phyloP scores from a whole-genome alignment of 2,797 vertebrate genomes.

The Cygnus olor region DNA sequence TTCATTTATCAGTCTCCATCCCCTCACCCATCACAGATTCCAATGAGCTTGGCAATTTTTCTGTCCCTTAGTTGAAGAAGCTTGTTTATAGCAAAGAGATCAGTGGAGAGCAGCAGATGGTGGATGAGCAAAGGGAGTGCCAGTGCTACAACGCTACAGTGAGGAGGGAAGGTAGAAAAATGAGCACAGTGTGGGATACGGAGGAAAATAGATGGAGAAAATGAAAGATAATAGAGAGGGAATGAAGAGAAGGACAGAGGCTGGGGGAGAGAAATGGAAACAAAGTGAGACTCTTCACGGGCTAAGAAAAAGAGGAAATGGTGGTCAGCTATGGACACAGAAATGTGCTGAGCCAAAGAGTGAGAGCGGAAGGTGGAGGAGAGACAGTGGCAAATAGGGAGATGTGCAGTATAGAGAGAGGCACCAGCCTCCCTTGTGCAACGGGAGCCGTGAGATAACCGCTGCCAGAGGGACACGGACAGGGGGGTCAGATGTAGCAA shows the following conservation, averaged over 20 bases:
- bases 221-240: neutral
- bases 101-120: slow-evolving; percentile 58
- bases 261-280: neutral
- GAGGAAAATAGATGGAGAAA: neutral
- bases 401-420: neutral
- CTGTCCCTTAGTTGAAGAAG: slow-evolving; percentile 49
- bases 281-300: neutral
- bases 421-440: slow-evolving; percentile 7
- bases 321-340: neutral
- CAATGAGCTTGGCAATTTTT: slow-evolving; percentile 53
- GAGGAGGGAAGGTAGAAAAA: slow-evolving; percentile 14
- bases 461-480: slow-evolving; percentile 59
- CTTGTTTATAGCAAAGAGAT: slow-evolving; percentile 51
- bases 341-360: neutral
- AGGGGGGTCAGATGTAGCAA: slow-evolving; percentile 50
- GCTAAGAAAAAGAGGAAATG: neutral
- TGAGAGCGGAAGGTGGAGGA: neutral
- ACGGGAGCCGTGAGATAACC: slow-evolving; percentile 40
- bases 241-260: neutral
- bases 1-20: slow-evolving; percentile 16
- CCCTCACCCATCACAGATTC: slow-evolving; percentile 52
- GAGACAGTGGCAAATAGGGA: neutral
- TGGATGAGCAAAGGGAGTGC: slow-evolving; percentile 36
- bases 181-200: neutral
- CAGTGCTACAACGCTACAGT: neutral